These are phyloP conservation scores for Cynocephalus volans DNA, from an alignment of 2,113 vertebrate species.

Conservation along the genomic window DNA sequence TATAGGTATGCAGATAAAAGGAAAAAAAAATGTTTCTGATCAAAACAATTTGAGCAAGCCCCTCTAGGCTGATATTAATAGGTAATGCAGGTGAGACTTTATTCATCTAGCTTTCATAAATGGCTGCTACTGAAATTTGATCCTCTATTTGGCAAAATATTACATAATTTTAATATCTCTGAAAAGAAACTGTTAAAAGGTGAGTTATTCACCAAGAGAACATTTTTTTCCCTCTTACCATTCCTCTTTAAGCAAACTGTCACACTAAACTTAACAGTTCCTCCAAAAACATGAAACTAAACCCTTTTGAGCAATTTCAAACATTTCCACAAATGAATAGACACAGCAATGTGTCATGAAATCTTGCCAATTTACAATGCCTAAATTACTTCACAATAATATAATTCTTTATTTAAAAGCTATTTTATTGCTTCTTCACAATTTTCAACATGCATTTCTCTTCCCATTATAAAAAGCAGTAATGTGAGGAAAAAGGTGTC, in stretches of 20 bases:
- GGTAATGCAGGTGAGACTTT: neutral
- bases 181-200: slow-evolving; percentile 37
- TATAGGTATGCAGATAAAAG: neutral
- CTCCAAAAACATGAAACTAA: slow-evolving; percentile 50
- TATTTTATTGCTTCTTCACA: slow-evolving; percentile 78
- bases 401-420: slow-evolving; percentile 71
- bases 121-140: neutral
- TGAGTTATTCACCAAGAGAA: slow-evolving; percentile 51
- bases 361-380: slow-evolving; percentile 26
- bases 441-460: slow-evolving; percentile 68
- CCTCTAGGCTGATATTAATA: neutral
- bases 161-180: slow-evolving; percentile 54
- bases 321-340: slow-evolving; percentile 56
- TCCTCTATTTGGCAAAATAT: neutral
- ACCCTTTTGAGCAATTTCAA: slow-evolving; percentile 67
- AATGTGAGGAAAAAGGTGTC: slow-evolving; percentile 48
- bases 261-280: slow-evolving; percentile 58
- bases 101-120: neutral
- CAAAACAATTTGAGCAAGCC: neutral
- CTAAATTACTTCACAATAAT: slow-evolving; percentile 56
- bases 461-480: slow-evolving; percentile 65
- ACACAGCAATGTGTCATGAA: slow-evolving; percentile 70
- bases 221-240: neutral
- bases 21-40: neutral
- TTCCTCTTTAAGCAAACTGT: slow-evolving; percentile 56